Evolutionary conservation across 1,140 invertebrate species (phyloP).

Genomic region (Magallana gigas): DNA sequence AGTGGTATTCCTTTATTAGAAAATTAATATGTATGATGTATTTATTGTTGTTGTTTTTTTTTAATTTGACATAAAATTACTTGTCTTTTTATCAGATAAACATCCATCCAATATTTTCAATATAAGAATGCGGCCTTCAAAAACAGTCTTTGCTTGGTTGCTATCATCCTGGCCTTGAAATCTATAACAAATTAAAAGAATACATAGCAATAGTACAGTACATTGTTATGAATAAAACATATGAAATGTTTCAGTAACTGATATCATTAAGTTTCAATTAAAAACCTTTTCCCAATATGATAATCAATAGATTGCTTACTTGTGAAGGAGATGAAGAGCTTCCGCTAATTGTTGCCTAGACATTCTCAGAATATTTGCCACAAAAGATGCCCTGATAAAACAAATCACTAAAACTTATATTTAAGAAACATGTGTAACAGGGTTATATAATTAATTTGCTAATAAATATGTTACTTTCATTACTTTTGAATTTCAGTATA

Average conservation of each 20-base stretch:
- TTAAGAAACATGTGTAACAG: no score
- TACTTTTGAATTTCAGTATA: no score
- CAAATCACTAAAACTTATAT: no score
- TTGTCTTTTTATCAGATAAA: constrained; percentile 39
- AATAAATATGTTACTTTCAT: no score
- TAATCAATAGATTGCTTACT: neutral
- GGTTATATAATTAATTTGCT: no score
- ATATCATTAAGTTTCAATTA: no score
- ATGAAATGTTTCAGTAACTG: no score
- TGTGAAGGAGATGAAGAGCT: neutral
- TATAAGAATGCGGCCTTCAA: constrained; percentile 20
- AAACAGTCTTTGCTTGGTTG: constrained; percentile 16
- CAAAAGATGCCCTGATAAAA: no score
- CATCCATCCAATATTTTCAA: constrained; percentile 32
- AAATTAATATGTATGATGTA: no score
- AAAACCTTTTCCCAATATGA: no score
- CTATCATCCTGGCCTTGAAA: constrained; percentile 1
- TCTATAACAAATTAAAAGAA: neutral
- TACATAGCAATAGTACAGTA: neutral
- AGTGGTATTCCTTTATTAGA: neutral
- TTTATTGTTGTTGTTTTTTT: no score
- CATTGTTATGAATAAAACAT: no score
- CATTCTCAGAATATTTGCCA: neutral
- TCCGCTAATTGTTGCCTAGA: constrained; percentile 2
- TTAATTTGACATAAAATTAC: neutral